phyloP scores from a whole-genome alignment of 2,797 vertebrate species.

The Varecia variegata region DNA sequence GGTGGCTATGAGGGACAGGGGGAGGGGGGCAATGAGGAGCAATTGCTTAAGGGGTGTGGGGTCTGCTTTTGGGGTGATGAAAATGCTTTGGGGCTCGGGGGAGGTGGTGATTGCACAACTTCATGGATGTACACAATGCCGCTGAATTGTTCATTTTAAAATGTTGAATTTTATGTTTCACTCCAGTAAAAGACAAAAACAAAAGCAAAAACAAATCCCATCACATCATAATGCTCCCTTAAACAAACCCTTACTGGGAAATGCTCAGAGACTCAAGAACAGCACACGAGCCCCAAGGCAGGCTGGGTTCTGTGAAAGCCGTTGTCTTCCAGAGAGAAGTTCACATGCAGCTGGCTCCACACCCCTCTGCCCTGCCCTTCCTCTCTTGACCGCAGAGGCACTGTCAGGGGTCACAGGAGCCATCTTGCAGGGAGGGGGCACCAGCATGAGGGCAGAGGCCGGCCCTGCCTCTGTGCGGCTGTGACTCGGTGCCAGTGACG shows the following conservation, averaged over 20 bases:
- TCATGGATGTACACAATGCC: background rate
- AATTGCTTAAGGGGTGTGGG: too few species aligned
- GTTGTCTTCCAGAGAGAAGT: accelerated
- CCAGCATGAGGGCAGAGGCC: accelerated
- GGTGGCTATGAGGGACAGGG: background rate
- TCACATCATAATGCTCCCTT: background rate
- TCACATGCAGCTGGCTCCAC: background rate
- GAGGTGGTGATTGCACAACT: accelerated
- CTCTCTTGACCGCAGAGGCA: background rate
- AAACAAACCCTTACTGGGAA: background rate
- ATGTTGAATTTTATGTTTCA: background rate
- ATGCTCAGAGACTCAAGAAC: too few species aligned
- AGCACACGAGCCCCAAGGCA: background rate
- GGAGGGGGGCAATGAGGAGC: background rate
- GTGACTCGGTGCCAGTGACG: accelerated
- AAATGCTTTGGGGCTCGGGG: background rate
- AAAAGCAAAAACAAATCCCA: background rate
- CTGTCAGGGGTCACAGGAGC: too few species aligned
- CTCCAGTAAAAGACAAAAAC: background rate
- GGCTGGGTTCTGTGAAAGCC: background rate
- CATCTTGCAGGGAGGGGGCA: background rate
- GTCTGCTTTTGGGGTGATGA: background rate
- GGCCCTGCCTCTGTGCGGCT: accelerated
- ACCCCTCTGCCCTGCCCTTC: background rate
- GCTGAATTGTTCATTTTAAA: background rate